phyloP scores from a whole-genome alignment of 2,797 vertebrate species.

The Gallinago stenura region DNA sequence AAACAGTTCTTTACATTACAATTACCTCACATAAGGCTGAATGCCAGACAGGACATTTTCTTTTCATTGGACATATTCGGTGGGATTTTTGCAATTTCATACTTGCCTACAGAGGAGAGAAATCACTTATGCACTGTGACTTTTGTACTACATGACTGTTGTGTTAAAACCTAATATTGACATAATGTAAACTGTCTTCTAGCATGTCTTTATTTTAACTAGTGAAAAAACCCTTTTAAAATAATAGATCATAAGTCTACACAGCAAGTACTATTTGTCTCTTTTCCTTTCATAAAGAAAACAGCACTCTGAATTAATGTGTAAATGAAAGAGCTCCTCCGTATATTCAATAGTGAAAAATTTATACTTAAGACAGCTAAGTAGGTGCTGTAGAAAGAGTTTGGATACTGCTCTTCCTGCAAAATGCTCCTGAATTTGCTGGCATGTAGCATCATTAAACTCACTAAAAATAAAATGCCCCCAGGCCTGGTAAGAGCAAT shows the following conservation, averaged over 20 bases:
- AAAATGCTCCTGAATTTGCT: slow-evolving; percentile 48
- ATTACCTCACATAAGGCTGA: background rate
- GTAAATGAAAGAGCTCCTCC: background rate
- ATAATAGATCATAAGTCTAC: background rate
- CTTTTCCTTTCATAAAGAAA: background rate
- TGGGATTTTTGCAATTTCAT: background rate
- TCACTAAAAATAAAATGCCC: slow-evolving; percentile 50
- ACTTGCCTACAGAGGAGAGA: background rate
- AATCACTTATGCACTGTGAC: background rate
- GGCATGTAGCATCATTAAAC: slow-evolving; percentile 56
- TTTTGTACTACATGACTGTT: background rate
- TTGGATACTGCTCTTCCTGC: slow-evolving; percentile 12
- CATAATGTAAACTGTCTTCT: background rate
- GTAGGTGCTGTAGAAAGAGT: background rate
- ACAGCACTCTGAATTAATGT: background rate
- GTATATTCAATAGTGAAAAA: background rate
- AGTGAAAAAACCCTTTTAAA: background rate
- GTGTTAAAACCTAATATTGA: background rate
- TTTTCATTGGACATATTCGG: background rate
- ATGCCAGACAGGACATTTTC: background rate
- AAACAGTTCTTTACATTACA: background rate
- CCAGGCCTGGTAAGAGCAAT: slow-evolving; percentile 52
- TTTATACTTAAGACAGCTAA: slow-evolving; percentile 12
- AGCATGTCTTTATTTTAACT: background rate
- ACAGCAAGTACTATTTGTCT: background rate